A percentile compares a stretch with the other conserved stretches of the same genome.
Conservation (phyloP, 2,797 vertebrate species). For the Sebastes elongatus region DNA sequence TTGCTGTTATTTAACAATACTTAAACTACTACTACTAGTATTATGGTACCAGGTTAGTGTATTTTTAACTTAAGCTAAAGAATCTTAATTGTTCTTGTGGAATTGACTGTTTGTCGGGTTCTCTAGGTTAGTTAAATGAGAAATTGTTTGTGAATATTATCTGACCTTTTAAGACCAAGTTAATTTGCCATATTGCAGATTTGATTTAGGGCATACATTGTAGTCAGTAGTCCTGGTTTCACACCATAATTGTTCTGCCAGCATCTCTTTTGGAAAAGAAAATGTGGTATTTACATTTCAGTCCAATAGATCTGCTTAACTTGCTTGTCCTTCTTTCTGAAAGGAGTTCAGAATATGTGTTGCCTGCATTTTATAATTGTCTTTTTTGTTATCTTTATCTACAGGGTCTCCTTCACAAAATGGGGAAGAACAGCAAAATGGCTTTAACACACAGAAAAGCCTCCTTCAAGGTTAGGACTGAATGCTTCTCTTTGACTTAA, state of each 20-base stretch:
- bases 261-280: not conserved
- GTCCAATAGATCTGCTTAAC: not conserved
- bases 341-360: not conserved
- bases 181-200: not conserved
- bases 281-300: not conserved
- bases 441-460: slow-evolving; percentile 79
- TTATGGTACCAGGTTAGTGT: not conserved
- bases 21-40: not conserved
- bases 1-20: not conserved
- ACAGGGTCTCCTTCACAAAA: slow-evolving; percentile 79
- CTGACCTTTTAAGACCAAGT: not conserved
- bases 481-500: slow-evolving; percentile 52
- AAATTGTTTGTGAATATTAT: not conserved
- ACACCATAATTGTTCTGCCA: not conserved
- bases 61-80: not conserved
- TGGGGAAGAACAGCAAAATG: slow-evolving; percentile 77
- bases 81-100: not conserved
- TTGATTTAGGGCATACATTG: not conserved
- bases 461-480: slow-evolving; percentile 83
- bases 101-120: too few species aligned
- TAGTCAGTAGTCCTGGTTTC: not conserved
- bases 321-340: not conserved
- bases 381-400: not conserved
- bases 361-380: not conserved
- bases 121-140: too few species aligned